Base-by-base conservation (phyloP, 23 tunicate species). In the Trididemnum miniatum region DNA sequence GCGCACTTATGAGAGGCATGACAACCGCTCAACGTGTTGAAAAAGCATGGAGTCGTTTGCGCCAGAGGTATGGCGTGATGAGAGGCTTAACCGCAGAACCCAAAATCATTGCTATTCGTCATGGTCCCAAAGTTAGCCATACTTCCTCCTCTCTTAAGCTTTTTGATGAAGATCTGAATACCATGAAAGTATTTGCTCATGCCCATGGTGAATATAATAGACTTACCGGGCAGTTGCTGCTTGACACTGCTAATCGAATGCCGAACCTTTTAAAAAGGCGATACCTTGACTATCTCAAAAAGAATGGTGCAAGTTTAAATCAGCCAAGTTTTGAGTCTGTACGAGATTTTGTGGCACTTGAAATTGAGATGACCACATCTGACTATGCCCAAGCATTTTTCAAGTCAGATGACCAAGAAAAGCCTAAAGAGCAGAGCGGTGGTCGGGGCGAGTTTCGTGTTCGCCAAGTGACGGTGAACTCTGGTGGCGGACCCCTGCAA, bases 1-100 rank as follows among this genome's bases (percentile, higher is more conserved):
- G 22, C 7, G 38, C n/a, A 12, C 75, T 38, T n/a, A 67, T 67
- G 75, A 67, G n/a, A n/a, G n/a, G n/a, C n/a, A n/a, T n/a, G n/a
- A n/a, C n/a, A n/a, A n/a, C n/a, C n/a, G n/a, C n/a, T n/a, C n/a
- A n/a, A n/a, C n/a, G n/a, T n/a, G n/a, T n/a, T n/a, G n/a, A n/a
- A 67, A 32, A 62, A 26, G 67, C 67, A 4, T 62, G 15, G n/a
- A 26, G n/a, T 62, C 67, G 26, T 15, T 62, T 62, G 67, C 29
- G 26, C n/a, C 67, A 62, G 29, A 62, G 26, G 29, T 62, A 62
- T 62, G 67, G 67, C 67, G 26, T 62, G 15, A 12, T 3, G 4
- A 26, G 67, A 26, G 67, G 67, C 18, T n/a, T 62, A 22, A 12
- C 67, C 3, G 15, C 26, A 20, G 67, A 62, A 20, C 67, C 67